Conservation (phyloP, 2,113 vertebrate species). For the Orientallactaga bullata region DNA sequence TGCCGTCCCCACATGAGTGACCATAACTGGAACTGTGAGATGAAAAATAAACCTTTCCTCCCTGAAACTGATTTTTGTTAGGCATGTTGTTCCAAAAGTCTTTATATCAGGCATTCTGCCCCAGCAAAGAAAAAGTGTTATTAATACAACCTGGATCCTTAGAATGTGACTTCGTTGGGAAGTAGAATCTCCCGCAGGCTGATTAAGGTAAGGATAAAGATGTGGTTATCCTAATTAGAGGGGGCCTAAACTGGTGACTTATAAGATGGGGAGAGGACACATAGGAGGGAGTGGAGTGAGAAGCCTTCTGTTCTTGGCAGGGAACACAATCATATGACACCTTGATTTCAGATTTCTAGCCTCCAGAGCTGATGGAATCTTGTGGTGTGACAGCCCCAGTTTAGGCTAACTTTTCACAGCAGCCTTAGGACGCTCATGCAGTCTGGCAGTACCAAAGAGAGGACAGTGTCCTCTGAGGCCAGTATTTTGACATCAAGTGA, state of each 20-base stretch:
- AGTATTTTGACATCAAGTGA: not conserved
- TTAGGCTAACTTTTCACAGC: not conserved
- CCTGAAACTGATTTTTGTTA: too few relatives aligned
- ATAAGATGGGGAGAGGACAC: not conserved
- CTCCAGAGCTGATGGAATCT: not conserved
- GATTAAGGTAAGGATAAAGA: not conserved
- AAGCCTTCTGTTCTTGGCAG: not conserved
- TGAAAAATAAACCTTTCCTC: too few relatives aligned
- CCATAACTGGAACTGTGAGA: too few relatives aligned
- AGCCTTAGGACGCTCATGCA: not conserved
- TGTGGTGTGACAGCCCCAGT: not conserved
- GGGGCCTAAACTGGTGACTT: not conserved
- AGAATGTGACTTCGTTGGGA: not conserved
- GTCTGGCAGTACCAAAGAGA: not conserved
- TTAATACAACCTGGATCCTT: not conserved
- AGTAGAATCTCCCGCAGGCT: slow-evolving; percentile 6
- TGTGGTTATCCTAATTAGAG: not conserved
- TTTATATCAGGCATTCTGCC: not conserved
- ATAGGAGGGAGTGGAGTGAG: not conserved
- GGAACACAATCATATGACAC: not conserved
- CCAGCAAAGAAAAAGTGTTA: not conserved
- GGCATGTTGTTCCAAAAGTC: too few relatives aligned
- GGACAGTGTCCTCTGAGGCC: not conserved
- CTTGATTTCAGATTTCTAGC: not conserved
- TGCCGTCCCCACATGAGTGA: too few relatives aligned